Evolutionary conservation across 1,140 invertebrate genomes (phyloP), one percentile per base, ranked within the genome.

Genomic region (Drosophila pachea): DNA sequence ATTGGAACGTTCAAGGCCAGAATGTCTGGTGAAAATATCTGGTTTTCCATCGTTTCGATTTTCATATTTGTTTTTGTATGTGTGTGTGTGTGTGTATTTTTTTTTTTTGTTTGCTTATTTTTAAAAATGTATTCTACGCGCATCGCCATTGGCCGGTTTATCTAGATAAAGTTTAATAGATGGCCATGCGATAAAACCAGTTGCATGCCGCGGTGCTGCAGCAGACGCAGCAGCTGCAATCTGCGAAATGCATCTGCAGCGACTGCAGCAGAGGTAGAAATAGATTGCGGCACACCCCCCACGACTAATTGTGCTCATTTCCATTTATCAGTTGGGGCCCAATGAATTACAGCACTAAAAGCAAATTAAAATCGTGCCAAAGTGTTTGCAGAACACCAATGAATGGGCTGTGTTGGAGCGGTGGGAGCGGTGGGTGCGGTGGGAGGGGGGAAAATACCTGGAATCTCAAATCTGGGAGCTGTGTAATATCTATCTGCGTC

Each of bases 301-400:
- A 83, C 78, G 68, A 83, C 79, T 83, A 84, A 83, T 83, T 83
- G 81, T 65, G 45, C 75, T 72, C 75, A 82, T 82, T 82, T 78
- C 75, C 67, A 82, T 82, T 82, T 69, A 82, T 84, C 78, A 73
- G 60, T 56, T 73, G 73, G 52, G 73, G 52, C 68, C 64, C 33
- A 31, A 60, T 83, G 78, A 84, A 73, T 76, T 84, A 83, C 68
- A 64, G 68, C 48, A 62, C 71, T 64, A 68, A 67, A 84, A 78
- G 64, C 78, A 84, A 83, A 83, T 83, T 84, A 83, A 83, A 83
- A 78, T 73, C 81, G 64, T 82, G 78, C 72, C 78, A 83, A 82
- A 82, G 73, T 74, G 70, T 54, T 54, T 73, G 66, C 68, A 67
- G 50, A 53, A 65, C 60, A 55, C 58, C 50, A 48, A 48, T 49